Base-by-base conservation (phyloP, 2,888 invertebrate species). In the Leptinotarsa tumamoca region DNA sequence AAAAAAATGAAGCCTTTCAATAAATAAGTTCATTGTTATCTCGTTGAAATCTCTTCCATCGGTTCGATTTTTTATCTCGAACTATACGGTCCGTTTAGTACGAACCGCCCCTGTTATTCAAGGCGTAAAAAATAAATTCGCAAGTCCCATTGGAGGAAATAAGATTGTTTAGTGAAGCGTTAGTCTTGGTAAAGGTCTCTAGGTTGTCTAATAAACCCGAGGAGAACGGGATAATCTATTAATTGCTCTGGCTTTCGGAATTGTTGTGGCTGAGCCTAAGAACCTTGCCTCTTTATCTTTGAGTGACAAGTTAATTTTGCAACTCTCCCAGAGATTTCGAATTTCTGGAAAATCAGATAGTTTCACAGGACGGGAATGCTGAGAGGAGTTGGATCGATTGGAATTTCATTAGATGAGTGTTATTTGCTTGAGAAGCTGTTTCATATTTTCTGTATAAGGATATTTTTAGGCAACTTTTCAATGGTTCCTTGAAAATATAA, bases 221-320 rank as follows among this genome's bases (percentile, higher is more conserved):
- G 68, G 68, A 71, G 68, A 74, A 73, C 70, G 68, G 76, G 69
- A 74, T 77, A 77, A 77, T 77, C 77, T 74, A 77, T 77, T 77
- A 77, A 77, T 77, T 77, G 77, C 71, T 54, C 50, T 63, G 73
- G 71, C 73, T 56, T 66, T 73, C 63, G 50, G 66, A 54, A 71
- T 67, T 67, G 52, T 71, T 52, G 71, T 58, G 72, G 75, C 75
- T 76, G 58, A 70, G 61, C 54, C 66, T 51, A 43, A 52, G 43
- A 74, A 51, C 68, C 61, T 67, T 51, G 61, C 70, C 56, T 54
- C 74, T 49, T 67, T 67, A 61, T 67, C 69, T 76, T 67, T 71
- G 73, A 76, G 71, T 74, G 76, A 76, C 76, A 76, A 76, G 73
- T 76, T 76, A 76, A 76, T 76, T 76, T 71, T 33, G 63, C 27